Base-by-base conservation (phyloP, 2,797 vertebrate species). In the Oreortyx pictus region DNA sequence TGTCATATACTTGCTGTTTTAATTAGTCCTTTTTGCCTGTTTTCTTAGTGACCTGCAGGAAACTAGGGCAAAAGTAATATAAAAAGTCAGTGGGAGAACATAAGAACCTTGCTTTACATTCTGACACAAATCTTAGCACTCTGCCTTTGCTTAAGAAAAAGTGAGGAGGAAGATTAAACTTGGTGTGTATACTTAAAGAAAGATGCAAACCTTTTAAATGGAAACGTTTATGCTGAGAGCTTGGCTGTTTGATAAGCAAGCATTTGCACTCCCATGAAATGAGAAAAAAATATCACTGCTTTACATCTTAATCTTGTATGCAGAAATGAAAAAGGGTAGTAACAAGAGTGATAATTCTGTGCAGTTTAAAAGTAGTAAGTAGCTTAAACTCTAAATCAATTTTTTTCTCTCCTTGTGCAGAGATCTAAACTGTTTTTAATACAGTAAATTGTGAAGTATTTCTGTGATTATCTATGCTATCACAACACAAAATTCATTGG, bases 151-250 rank as follows among this genome's bases (percentile, higher is more conserved):
- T 47, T 65, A 46, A 64, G 82, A 79, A 60, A 87, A 94, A 91
- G 27, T 64, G 74, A 79, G 89, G 77, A 88, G 84, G 74, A 89
- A 95, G 82, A 88, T 87, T 70, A 92, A 88, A 91, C 94, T 95
- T 89, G 52, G 82, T 89, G 33, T 78, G 73, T 91, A 64, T 83
- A 31, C 33, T 65, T 84, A 82, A 92, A 20, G 60, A 59, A 92
- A 20, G 64, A 59, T 74, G 24, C 23, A 49, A 73, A 50, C 39
- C 60, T 71, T 81, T 76, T 71, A 22, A 11, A 79, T 73, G 9
- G 17, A 80, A 52, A 46, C 44, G 59, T 29, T n/a, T 88, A 52
- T 74, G 75, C 72, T 9, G 6, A 65, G 78, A 89, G 33, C 81
- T 71, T 6, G 27, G 43, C 2, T 60, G 31, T 65, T 71, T 74